Base-by-base conservation (phyloP, 2,113 vertebrate species). In the Chaetorhynchus papuensis region DNA sequence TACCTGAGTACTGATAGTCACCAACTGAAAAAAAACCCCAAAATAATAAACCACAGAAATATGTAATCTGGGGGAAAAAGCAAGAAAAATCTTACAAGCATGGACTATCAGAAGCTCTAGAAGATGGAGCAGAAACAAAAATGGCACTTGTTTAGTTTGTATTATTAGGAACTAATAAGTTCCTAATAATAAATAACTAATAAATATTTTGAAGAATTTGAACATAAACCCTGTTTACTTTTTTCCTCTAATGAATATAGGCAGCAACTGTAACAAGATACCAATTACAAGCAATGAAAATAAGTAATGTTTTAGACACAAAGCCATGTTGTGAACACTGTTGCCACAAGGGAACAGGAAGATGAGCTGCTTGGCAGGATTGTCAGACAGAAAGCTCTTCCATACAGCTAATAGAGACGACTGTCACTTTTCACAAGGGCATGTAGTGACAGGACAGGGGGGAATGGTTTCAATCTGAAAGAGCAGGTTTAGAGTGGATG, bases 11-110 rank as follows among this genome's bases (percentile, higher is more conserved):
- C 15, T 79, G 28, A 59, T 50, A 44, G 5, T 5, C 5, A 37
- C 15, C 13, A 83, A n/a, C 23, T 31, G 3, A 65, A 72, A 76
- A 82, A 35, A 66, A 13, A 7, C 2, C 7, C n/a, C n/a, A 13
- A 75, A 65, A 14, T 2, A 80, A 47, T n/a, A 69, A 65, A 41
- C 3, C 10, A 50, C 6, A 71, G 8, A 66, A 37, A 49, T 57
- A 44, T 5, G 1, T 28, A 9, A 21, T 37, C 49, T 53, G 0
- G 0, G 1, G 15, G 11, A 1, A 79, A 4, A 83, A 53, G 20
- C 23, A 66, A 50, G 20, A 90, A 92, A 83, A 80, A 13, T 68
- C 2, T 50, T 54, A 44, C 2, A 79, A 41, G 6, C 21, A 13
- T 26, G 30, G n/a, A 70, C 17, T 28, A 64, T 17, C 6, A 72